Evolutionary conservation across 2,888 invertebrate species (phyloP).

Genomic region (Spicauda simplicius): DNA sequence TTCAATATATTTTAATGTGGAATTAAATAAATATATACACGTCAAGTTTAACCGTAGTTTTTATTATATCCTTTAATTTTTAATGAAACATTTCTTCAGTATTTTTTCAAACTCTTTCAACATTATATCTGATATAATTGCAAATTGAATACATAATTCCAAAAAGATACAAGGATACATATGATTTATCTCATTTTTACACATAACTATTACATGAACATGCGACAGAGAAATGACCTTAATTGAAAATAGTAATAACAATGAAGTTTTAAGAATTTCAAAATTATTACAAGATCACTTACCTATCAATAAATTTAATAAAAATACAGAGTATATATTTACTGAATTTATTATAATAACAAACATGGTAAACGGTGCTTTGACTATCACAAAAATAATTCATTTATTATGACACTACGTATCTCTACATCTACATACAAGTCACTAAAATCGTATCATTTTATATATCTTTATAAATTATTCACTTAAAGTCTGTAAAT

Average conservation of each 20-base stretch:
- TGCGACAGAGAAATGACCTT: too few relatives aligned
- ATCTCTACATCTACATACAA: constrained; percentile 8
- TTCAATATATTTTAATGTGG: constrained; percentile 70
- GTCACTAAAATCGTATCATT: constrained; percentile 6
- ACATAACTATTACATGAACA: too few relatives aligned
- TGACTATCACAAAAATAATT: constrained; percentile 24
- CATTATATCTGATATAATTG: not conserved
- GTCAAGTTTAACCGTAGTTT: constrained; percentile 46
- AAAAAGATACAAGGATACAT: not conserved
- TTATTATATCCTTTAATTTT: not conserved
- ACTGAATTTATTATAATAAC: constrained; percentile 14
- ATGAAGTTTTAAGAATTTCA: not conserved
- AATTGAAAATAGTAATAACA: too few relatives aligned
- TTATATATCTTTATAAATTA: constrained; percentile 13
- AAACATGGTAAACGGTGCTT: constrained; percentile 22
- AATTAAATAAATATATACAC: constrained; percentile 67
- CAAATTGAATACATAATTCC: not conserved
- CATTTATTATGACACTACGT: constrained; percentile 15
- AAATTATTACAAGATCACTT: not conserved
- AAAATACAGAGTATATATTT: constrained; percentile 4
- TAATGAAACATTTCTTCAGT: too few relatives aligned
- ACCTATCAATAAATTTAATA: constrained; percentile 19
- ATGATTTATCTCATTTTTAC: too few relatives aligned
- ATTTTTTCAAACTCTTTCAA: not conserved
- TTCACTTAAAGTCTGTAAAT: constrained; percentile 51